Percentiles rank a stretch among this genome's conserved stretches.
phyloP scores from a whole-genome alignment of 1,140 invertebrate species.

The Alviniconcha marisindica region DNA sequence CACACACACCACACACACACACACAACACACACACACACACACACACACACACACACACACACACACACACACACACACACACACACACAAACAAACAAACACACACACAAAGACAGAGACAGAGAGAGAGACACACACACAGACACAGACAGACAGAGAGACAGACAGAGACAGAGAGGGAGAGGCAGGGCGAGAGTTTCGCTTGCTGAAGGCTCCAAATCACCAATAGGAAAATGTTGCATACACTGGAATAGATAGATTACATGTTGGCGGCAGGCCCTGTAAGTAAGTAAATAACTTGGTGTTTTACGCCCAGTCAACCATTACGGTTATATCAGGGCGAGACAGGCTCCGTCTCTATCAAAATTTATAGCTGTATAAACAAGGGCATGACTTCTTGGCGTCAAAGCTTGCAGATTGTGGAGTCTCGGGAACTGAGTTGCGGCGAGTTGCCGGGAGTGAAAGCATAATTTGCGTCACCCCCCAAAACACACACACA shows the following conservation, averaged over 20 bases:
- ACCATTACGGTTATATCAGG: no score
- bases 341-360: no score
- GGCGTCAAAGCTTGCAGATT: background rate
- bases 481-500: background rate
- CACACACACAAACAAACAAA: background rate
- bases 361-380: background rate
- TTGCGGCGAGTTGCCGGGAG: background rate
- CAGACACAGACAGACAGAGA: background rate
- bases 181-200: background rate
- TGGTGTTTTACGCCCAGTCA: no score
- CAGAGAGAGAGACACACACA: background rate
- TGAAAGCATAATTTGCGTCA: no score
- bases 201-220: background rate
- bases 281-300: no score
- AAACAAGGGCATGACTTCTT: background rate
- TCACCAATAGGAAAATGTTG: background rate
- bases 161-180: background rate
- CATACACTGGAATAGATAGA: background rate
- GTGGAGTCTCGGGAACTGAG: background rate
- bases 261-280: background rate
- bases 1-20: no score
- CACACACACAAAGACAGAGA: background rate
- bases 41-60: background rate
- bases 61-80: constrained; percentile 5
- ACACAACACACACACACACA: background rate